Evolutionary conservation across 2,888 invertebrate genomes (phyloP).

Genomic region (Eugnorisma glareosa): DNA sequence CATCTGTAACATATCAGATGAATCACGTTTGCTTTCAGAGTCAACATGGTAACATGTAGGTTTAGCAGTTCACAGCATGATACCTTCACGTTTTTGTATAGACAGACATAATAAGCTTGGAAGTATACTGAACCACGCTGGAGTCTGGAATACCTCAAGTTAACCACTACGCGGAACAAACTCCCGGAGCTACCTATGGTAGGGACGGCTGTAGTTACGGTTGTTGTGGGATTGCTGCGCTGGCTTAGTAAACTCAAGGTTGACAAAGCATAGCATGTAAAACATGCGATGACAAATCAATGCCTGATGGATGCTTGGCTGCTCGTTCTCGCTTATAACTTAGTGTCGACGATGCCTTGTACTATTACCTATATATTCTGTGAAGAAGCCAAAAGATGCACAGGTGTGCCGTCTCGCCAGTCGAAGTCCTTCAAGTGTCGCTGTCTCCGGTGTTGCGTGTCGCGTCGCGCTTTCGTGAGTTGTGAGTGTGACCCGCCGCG

Average conservation of each 20-base stretch:
- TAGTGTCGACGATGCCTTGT: background rate
- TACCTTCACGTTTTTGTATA: background rate
- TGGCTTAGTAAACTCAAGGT: background rate
- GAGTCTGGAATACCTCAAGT: background rate
- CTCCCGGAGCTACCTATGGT: too few species aligned
- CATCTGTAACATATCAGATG: background rate
- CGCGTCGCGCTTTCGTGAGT: background rate
- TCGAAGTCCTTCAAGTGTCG: conserved; percentile 29
- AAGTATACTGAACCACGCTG: background rate
- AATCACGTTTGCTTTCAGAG: conserved; percentile 8
- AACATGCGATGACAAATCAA: background rate
- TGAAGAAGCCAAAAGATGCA: background rate
- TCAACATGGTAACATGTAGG: background rate
- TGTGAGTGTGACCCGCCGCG: background rate
- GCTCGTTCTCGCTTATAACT: background rate
- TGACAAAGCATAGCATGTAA: background rate
- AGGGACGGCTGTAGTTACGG: too few species aligned
- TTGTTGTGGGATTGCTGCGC: too few species aligned
- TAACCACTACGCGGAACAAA: background rate
- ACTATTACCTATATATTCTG: too few species aligned
- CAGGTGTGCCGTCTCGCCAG: background rate
- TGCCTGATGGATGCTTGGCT: background rate
- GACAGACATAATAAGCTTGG: background rate
- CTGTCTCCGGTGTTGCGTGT: conserved; percentile 8
- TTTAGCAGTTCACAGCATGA: background rate